Evolutionary conservation across 1,140 invertebrate species (phyloP), one percentile per base, ranked within the genome.

Genomic region (Galendromus occidentalis): DNA sequence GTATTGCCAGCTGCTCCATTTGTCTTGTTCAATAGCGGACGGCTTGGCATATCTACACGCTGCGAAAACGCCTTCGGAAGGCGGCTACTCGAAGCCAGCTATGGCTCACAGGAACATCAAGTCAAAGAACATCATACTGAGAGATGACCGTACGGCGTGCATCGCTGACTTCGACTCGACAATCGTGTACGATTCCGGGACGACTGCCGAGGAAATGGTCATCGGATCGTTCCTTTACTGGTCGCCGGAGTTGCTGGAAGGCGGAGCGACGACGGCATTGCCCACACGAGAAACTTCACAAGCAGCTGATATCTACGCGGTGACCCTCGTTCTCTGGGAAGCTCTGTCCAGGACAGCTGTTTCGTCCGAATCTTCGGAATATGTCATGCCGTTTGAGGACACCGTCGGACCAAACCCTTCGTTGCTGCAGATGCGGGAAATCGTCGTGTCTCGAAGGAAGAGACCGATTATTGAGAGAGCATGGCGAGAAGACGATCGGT

Each of bases 251-350:
- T 88, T 98, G 29, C 78, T 98, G 33, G 94, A 98, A 77, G 93
- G 93, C 65, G 92, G 94, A 39, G n/a, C n/a, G n/a, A n/a, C n/a
- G n/a, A 96, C 97, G 64, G 93, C 91, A 75, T 97, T 97, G 74
- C n/a, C n/a, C n/a, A 93, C 87, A 41, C 79, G 87, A 67, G 91
- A 96, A 76, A 89, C 92, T 28, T 97, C 98, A 76, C 75, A 96
- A 65, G 83, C 92, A 66, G 96, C 98, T 72, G 94, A 98, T 73
- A 94, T 98, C 84, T 98, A 98, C 75, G 93, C 94, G 6, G 94
- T 89, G 76, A 91, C 88, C 12, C 78, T 98, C 51, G 91, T 98
- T 12, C 78, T 98, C 2, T 98, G 94, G 94, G 94, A 98, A 77
- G 80, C 98, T 67, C 83, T 88, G n/a, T 89, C 90, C 0, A 77